Evolutionary conservation across 1,140 invertebrate species (phyloP).

Genomic region (Metopolophium dirhodum): DNA sequence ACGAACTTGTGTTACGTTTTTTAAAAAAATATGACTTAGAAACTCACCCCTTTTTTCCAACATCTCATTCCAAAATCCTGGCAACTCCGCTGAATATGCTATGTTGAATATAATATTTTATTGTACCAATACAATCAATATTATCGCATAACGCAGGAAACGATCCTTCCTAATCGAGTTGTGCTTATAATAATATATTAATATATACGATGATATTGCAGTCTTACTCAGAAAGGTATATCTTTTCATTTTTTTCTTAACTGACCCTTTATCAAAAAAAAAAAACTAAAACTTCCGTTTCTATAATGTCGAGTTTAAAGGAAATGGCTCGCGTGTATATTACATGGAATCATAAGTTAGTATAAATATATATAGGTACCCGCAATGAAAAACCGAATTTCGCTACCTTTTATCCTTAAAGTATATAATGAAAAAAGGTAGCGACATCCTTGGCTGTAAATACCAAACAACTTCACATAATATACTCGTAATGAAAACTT

Average conservation of each 20-base stretch:
- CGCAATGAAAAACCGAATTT: not conserved
- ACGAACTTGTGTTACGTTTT: not conserved
- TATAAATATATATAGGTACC: not conserved
- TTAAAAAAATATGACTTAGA: not conserved
- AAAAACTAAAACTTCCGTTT: slow-evolving; percentile 10
- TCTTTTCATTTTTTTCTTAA: not conserved
- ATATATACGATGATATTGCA: slow-evolving; percentile 1
- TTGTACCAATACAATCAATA: not conserved
- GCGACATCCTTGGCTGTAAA: not conserved
- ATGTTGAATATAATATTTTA: not conserved
- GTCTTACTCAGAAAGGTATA: not conserved
- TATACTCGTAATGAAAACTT: not conserved
- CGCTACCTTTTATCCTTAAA: not conserved
- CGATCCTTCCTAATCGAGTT: not conserved
- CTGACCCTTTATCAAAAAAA: not conserved
- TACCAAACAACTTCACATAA: slow-evolving; percentile 3
- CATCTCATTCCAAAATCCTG: not conserved
- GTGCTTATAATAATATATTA: not conserved
- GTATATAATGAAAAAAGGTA: not conserved
- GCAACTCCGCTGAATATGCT: not conserved
- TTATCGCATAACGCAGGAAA: not conserved
- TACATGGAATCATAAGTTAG: not conserved
- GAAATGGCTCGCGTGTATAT: not conserved
- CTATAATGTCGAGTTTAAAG: not conserved
- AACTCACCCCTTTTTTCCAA: not conserved